These are phyloP conservation scores for Cyprinodon tularosa DNA, from an alignment of 2,113 vertebrate species.

Conservation along the genomic window DNA sequence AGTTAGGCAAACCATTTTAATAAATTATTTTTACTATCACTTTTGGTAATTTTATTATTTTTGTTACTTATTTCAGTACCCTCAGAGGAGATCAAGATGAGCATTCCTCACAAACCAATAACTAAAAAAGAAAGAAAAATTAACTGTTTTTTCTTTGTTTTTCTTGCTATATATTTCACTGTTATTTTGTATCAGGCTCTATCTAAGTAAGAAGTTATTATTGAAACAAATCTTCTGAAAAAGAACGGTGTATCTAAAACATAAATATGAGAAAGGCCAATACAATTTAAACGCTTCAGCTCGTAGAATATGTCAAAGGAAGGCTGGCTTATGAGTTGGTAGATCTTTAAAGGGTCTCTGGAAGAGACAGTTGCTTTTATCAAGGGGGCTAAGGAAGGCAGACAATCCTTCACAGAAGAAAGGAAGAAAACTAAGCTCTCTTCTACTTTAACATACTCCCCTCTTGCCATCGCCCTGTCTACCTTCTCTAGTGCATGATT, in stretches of 20 bases:
- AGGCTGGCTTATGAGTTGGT: background rate
- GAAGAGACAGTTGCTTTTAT: rapidly evolving
- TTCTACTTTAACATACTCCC: constrained; percentile 20
- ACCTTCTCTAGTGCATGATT: constrained; percentile 24
- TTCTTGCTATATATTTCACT: too few species aligned
- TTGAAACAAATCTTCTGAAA: constrained; percentile 22
- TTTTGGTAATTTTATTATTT: too few species aligned
- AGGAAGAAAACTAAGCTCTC: background rate
- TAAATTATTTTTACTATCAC: too few species aligned
- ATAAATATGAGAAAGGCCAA: constrained; percentile 58
- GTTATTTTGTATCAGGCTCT: too few species aligned
- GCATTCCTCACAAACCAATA: too few species aligned
- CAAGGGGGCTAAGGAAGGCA: rapidly evolving
- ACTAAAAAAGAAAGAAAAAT: too few species aligned
- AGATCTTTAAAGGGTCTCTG: constrained; percentile 7
- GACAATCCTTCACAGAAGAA: rapidly evolving
- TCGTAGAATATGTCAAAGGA: constrained; percentile 13
- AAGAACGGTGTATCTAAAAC: constrained; percentile 16
- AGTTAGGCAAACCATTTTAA: too few species aligned
- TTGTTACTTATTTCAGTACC: too few species aligned
- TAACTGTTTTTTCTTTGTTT: too few species aligned
- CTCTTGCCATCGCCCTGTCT: background rate
- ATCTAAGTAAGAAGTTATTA: background rate
- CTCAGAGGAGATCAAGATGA: too few species aligned
- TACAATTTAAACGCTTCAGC: constrained; percentile 11